Evolutionary conservation across 30 jellyfish, hydroid and myxozoan genomes (phyloP), one percentile per base, ranked within the genome.

Genomic region (Morbakka virulenta): DNA sequence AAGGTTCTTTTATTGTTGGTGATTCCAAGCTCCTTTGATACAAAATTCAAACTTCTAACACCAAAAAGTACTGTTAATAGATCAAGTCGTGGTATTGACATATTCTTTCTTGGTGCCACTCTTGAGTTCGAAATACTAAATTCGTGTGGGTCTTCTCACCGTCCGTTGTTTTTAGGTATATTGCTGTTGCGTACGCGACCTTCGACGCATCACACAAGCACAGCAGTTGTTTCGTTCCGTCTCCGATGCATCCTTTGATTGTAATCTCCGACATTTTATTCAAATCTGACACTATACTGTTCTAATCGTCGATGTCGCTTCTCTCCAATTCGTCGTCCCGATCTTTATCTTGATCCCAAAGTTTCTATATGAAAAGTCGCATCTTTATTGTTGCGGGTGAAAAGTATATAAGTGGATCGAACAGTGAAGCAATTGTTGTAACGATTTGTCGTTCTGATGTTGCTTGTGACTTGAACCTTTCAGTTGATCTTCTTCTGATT

Each of bases 281-380:
- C 22, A 36, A 13, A 11, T 53, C 83, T 32, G 22, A 12, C 28
- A 1, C 32, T 1, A 76, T 3, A 20, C 62, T 26, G 9, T 32
- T 52, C 85, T 83, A 57, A n/a, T n/a, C n/a, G n/a, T n/a, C n/a
- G n/a, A n/a, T n/a, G n/a, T n/a, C n/a, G n/a, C n/a, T n/a, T n/a
- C n/a, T n/a, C n/a, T n/a, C n/a, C n/a, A n/a, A n/a, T n/a, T n/a
- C 83, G 1, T 76, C 85, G 35, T 76, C 87, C 87, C 87, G 62
- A 2, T 53, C 83, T 24, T 26, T 53, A 11, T 76, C 62, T 33
- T 27, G 22, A 21, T 9, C n/a, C n/a, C n/a, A n/a, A n/a, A n/a
- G n/a, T n/a, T n/a, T n/a, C n/a, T n/a, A n/a, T n/a, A n/a, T n/a
- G 32, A 52, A 62, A 23, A 76, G 34, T 35, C 35, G 12, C 33